These are phyloP conservation scores for Paramisgurnus dabryanus DNA, from an alignment of 2,113 vertebrate genomes.

Conservation along the genomic window DNA sequence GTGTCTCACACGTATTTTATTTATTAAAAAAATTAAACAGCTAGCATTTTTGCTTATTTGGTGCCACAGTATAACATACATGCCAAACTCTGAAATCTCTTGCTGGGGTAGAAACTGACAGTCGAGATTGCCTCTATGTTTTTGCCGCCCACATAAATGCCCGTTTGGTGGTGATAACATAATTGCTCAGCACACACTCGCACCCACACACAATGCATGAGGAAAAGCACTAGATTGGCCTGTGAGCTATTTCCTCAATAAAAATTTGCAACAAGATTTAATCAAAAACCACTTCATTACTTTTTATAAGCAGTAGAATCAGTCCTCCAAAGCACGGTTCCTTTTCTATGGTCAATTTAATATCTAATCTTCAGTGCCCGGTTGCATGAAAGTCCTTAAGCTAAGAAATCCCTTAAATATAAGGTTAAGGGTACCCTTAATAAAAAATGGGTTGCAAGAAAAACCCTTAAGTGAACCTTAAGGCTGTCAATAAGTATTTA, in stretches of 20 bases:
- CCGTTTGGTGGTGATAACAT: constrained; percentile 57
- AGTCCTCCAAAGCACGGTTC: background rate
- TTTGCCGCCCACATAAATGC: constrained; percentile 54
- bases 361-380: background rate
- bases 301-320: background rate
- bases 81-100: constrained; percentile 41
- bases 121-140: constrained; percentile 50
- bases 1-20: background rate
- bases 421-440: no score
- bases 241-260: background rate
- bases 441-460: no score
- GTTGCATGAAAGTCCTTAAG: no score
- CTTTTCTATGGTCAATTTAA: background rate
- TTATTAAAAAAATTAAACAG: background rate
- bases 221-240: background rate
- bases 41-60: constrained; percentile 29
- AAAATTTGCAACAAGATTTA: background rate
- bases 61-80: constrained; percentile 26
- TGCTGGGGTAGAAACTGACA: constrained; percentile 47
- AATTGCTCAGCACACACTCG: constrained; percentile 53
- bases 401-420: no score
- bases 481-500: no score
- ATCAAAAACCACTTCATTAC: constrained; percentile 1
- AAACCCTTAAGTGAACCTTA: no score
- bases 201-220: constrained; percentile 51